Conservation (phyloP, 1,140 invertebrate species). For the Sinella curviseta region DNA sequence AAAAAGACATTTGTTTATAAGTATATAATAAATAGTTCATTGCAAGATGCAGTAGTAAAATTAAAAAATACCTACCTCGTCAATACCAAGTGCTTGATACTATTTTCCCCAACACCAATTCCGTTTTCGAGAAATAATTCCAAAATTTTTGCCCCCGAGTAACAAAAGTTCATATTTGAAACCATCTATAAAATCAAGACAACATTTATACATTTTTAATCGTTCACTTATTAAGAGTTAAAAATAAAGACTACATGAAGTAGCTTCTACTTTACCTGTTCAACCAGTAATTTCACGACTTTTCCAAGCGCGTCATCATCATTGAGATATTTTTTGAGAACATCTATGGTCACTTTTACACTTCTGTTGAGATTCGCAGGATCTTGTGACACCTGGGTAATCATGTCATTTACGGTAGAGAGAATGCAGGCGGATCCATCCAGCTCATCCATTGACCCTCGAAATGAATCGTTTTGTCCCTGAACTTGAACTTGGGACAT, state of each 20-base stretch:
- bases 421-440: conserved; percentile 31
- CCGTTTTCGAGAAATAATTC: conserved; percentile 34
- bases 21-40: too few species aligned
- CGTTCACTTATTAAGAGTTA: not conserved
- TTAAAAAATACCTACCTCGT: conserved; percentile 21
- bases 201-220: not conserved
- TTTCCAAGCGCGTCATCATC: conserved; percentile 41
- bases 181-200: conserved; percentile 32
- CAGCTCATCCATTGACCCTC: not conserved
- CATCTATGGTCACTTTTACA: conserved; percentile 29
- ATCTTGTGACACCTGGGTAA: conserved; percentile 32
- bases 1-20: too few species aligned
- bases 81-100: conserved; percentile 33
- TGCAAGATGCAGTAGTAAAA: too few species aligned
- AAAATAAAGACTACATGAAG: not conserved
- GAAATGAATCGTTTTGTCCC: not conserved
- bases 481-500: conserved; percentile 26
- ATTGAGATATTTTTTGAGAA: conserved; percentile 33
- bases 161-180: conserved; percentile 42
- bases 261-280: conserved; percentile 32
- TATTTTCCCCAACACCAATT: conserved; percentile 27
- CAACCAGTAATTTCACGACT: conserved; percentile 42
- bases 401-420: conserved; percentile 37
- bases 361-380: conserved; percentile 36
- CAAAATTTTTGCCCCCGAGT: conserved; percentile 41